phyloP scores from a whole-genome alignment of 2,888 invertebrate species.

The Scrobipalpa costella region DNA sequence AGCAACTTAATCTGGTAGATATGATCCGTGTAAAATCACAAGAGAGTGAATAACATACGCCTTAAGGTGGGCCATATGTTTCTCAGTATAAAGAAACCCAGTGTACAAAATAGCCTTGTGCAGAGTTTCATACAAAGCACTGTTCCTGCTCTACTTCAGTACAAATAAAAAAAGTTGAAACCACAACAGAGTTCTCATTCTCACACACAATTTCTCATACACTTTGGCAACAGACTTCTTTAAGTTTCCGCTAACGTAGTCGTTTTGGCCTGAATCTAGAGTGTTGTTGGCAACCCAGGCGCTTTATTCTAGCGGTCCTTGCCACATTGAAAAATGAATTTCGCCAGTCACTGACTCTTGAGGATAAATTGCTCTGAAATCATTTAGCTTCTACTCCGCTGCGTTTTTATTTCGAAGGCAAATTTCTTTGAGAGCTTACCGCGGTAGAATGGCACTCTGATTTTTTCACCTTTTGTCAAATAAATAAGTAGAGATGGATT shows the following conservation, averaged over 20 bases:
- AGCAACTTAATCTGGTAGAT: too few species aligned
- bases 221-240: conserved; percentile 12
- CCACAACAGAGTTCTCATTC: conserved; percentile 9
- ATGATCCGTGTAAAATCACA: too few species aligned
- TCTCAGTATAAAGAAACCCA: too few species aligned
- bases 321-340: conserved; percentile 22
- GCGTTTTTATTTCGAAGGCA: conserved; percentile 6
- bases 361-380: conserved; percentile 20
- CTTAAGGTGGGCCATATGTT: too few species aligned
- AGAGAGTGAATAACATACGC: too few species aligned
- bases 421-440: neutral
- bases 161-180: conserved; percentile 6
- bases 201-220: conserved; percentile 18
- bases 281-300: conserved; percentile 14
- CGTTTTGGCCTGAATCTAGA: neutral
- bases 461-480: too few species aligned
- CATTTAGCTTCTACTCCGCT: conserved; percentile 16
- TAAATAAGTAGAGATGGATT: too few species aligned
- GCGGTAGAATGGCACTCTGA: neutral
- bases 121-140: neutral
- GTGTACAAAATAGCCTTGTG: neutral
- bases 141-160: neutral
- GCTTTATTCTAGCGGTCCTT: conserved; percentile 17
- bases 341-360: conserved; percentile 20
- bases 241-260: conserved; percentile 4